These are phyloP conservation scores for Lasaia peninsularis DNA, from an alignment of 1,140 invertebrate genomes.

Conservation along the genomic window DNA sequence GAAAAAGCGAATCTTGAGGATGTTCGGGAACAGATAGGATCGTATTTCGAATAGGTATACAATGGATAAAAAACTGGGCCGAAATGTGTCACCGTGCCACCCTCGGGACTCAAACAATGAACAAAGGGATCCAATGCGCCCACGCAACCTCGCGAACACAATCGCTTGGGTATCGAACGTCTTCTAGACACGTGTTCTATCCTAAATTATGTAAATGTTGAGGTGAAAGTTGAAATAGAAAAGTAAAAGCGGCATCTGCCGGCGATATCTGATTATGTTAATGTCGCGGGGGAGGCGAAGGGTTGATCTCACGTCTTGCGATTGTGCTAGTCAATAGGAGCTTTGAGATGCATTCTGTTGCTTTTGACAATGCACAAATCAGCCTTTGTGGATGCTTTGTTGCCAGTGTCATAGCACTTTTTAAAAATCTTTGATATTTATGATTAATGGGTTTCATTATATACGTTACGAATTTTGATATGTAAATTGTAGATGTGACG, in stretches of 20 bases:
- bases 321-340: constrained; percentile 52
- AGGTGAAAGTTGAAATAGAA: constrained; percentile 72
- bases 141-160: constrained; percentile 54
- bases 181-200: constrained; percentile 48
- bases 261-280: constrained; percentile 58
- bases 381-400: constrained; percentile 56
- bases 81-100: constrained; percentile 75
- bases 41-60: constrained; percentile 71
- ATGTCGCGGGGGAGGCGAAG: constrained; percentile 36
- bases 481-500: no score
- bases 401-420: constrained; percentile 56
- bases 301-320: constrained; percentile 17
- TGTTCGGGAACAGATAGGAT: constrained; percentile 60
- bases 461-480: no score
- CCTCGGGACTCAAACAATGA: constrained; percentile 67
- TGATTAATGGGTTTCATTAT: constrained; percentile 64
- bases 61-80: constrained; percentile 72
- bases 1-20: constrained; percentile 48
- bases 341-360: constrained; percentile 45
- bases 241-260: constrained; percentile 71
- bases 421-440: constrained; percentile 39
- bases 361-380: constrained; percentile 60
- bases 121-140: constrained; percentile 69
- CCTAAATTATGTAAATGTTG: constrained; percentile 61
- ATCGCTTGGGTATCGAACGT: constrained; percentile 57